A percentile compares a stretch with the other conserved stretches of the same genome.
phyloP scores from a whole-genome alignment of 2,888 invertebrate species.

The Schrankia costaestrigalis region DNA sequence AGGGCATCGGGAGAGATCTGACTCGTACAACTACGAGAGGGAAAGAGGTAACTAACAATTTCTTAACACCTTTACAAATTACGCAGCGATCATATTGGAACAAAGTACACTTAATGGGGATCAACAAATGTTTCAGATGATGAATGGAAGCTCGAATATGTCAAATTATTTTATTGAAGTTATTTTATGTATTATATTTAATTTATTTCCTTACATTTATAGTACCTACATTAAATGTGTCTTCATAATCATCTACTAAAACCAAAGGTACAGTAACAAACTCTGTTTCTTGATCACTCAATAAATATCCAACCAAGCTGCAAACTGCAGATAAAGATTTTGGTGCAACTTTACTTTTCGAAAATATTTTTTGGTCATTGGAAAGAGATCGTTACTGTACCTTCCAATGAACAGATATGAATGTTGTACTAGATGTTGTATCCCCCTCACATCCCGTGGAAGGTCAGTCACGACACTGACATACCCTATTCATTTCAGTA shows the following conservation, averaged over 20 bases:
- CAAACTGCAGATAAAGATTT: too few species aligned
- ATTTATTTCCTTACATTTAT: conserved; percentile 16
- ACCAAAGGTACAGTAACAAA: conserved; percentile 13
- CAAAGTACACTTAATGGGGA: too few species aligned
- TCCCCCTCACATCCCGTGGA: conserved; percentile 17
- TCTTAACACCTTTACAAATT: too few species aligned
- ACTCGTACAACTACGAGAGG: conserved; percentile 84
- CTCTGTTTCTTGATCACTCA: too few species aligned
- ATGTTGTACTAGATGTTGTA: conserved; percentile 36
- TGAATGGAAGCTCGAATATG: too few species aligned
- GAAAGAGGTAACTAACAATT: conserved; percentile 87
- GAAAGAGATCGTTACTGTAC: conserved; percentile 17
- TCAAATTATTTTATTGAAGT: too few species aligned
- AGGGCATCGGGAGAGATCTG: conserved; percentile 69
- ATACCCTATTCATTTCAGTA: conserved; percentile 74
- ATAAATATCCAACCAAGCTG: too few species aligned
- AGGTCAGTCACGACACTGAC: conserved; percentile 39
- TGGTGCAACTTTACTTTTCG: too few species aligned
- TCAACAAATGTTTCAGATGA: too few species aligned
- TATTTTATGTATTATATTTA: too few species aligned
- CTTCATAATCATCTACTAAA: too few species aligned
- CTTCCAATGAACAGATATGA: conserved; percentile 13
- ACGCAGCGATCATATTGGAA: too few species aligned
- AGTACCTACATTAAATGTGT: conserved; percentile 19
- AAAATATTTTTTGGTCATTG: conserved; percentile 1